Evolutionary conservation across 1,140 invertebrate genomes (phyloP).

Genomic region (Oedothorax gibbosus): DNA sequence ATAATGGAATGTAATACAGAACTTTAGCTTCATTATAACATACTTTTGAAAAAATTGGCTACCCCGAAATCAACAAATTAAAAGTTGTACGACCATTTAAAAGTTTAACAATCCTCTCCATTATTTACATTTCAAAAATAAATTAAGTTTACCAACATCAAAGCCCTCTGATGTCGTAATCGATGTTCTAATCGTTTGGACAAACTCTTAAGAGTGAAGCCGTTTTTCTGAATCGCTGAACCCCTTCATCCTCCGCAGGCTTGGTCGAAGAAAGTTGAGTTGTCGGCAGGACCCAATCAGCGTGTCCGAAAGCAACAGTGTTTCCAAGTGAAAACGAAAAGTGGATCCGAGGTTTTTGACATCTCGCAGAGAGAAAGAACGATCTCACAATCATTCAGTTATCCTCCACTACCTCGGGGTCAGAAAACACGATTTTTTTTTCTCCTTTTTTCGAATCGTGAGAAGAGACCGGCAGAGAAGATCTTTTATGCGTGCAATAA

Average conservation of each 20-base stretch:
- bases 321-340: slow-evolving; percentile 28
- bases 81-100: too few species aligned
- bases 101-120: too few species aligned
- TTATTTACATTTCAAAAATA: too few species aligned
- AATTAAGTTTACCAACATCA: too few species aligned
- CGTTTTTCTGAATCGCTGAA: slow-evolving; percentile 54
- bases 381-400: slow-evolving; percentile 56
- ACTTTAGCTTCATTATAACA: too few species aligned
- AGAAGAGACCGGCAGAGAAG: slow-evolving; percentile 12
- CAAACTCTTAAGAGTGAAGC: slow-evolving; percentile 1
- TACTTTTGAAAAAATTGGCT: too few species aligned
- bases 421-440: slow-evolving; percentile 43
- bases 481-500: slow-evolving; percentile 29
- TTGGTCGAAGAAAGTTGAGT: slow-evolving; percentile 12
- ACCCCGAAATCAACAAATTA: too few species aligned
- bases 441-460: slow-evolving; percentile 16
- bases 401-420: slow-evolving; percentile 48
- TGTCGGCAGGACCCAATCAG: slow-evolving; percentile 39
- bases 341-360: slow-evolving; percentile 56
- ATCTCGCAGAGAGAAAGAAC: slow-evolving; percentile 32
- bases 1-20: too few species aligned
- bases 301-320: slow-evolving; percentile 51
- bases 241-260: slow-evolving; percentile 31
- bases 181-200: slow-evolving; percentile 16
- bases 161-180: not conserved